These are phyloP conservation scores for Thaumatotibia leucotreta DNA, from an alignment of 1,140 invertebrate genomes.

Conservation along the genomic window DNA sequence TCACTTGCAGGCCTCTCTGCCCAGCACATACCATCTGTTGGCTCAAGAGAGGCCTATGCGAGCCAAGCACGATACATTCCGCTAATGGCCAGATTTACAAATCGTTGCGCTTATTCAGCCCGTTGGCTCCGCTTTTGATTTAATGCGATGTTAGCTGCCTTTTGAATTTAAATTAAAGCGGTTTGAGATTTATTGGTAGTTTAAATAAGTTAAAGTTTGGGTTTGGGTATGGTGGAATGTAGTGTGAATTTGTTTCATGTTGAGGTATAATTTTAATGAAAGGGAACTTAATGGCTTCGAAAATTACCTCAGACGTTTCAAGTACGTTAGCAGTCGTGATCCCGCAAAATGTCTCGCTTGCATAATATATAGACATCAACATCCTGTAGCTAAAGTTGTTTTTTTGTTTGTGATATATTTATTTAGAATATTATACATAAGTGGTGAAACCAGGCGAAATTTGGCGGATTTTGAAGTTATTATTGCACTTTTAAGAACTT, in stretches of 20 bases:
- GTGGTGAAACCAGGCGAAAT: too few relatives aligned
- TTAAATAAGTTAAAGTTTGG: neutral
- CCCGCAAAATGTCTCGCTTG: too few relatives aligned
- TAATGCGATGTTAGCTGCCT: conserved; percentile 9
- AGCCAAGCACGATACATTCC: conserved; percentile 43
- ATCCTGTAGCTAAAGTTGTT: too few relatives aligned
- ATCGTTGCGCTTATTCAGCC: conserved; percentile 40
- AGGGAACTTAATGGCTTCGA: too few relatives aligned
- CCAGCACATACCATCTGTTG: conserved; percentile 42
- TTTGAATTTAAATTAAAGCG: conserved; percentile 12
- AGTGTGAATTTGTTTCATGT: neutral
- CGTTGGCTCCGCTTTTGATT: conserved; percentile 8
- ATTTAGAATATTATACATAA: too few relatives aligned
- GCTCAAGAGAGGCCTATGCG: conserved; percentile 31
- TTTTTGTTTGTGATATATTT: too few relatives aligned
- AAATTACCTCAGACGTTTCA: too few relatives aligned
- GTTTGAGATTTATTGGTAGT: conserved; percentile 5
- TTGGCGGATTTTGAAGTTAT: too few relatives aligned
- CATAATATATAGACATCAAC: too few relatives aligned
- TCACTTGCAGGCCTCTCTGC: conserved; percentile 2
- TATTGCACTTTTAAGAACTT: too few relatives aligned
- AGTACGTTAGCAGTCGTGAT: too few relatives aligned
- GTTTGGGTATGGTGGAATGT: neutral
- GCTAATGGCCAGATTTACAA: conserved; percentile 51
- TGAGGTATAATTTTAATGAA: too few relatives aligned